These are phyloP conservation scores for Podabrus alpinus DNA, from an alignment of 2,888 invertebrate genomes.

Conservation along the genomic window DNA sequence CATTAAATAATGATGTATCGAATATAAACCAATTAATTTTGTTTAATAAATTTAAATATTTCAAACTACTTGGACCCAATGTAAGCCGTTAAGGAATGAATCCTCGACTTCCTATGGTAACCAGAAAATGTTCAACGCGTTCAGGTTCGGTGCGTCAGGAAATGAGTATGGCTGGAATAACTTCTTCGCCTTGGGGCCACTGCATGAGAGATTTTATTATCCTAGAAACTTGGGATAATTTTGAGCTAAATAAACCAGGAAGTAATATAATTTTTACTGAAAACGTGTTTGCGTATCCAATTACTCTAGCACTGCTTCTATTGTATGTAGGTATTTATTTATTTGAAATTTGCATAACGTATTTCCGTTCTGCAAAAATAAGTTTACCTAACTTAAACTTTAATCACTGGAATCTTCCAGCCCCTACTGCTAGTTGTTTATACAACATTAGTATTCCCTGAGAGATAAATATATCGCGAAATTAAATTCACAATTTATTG, in stretches of 20 bases:
- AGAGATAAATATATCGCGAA: neutral
- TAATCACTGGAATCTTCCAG: neutral
- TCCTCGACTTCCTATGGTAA: neutral
- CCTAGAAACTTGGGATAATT: neutral
- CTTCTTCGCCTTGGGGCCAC: neutral
- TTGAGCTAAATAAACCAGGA: neutral
- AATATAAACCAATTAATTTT: neutral
- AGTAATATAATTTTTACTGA: neutral
- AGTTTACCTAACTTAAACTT: neutral
- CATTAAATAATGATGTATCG: too few relatives aligned
- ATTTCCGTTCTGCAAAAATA: neutral
- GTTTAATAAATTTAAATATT: neutral
- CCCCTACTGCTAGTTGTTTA: neutral
- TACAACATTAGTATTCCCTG: neutral
- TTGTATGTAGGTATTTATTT: neutral
- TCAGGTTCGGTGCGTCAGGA: neutral
- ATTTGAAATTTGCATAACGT: neutral
- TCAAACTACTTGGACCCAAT: neutral
- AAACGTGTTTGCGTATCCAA: neutral
- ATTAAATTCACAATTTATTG: neutral
- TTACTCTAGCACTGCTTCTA: neutral
- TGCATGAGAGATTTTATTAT: neutral
- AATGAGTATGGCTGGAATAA: neutral
- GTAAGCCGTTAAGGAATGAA: neutral
- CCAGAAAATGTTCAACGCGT: neutral